Evolutionary conservation across 2,113 vertebrate species (phyloP), one percentile per base, ranked within the genome.

Genomic region (Vulpes ferrilata): DNA sequence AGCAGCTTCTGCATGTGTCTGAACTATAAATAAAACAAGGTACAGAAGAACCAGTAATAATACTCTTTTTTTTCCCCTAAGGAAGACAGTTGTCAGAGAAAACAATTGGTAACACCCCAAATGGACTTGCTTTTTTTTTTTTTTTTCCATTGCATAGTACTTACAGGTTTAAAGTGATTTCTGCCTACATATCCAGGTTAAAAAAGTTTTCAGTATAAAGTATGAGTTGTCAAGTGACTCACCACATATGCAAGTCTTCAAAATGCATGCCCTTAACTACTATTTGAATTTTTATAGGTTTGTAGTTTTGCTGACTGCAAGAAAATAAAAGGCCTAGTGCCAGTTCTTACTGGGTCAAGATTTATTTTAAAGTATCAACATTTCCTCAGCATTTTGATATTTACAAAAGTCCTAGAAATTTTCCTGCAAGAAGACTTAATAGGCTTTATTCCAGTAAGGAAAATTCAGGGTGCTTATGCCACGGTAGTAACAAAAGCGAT

Each of bases 281-380:
- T 74, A 32, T 96, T 90, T 91, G 94, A 82, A 96, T 94, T 96
- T 97, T 95, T 91, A 64, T 69, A 96, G 88, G 71, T 86, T 95
- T 94, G 51, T 93, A 89, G 76, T 94, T 97, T 95, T 97, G 96
- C 97, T 97, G 95, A 97, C 81, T 94, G 55, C 51, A 88, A 55
- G 82, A 93, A 95, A 97, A 96, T 78, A 90, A 91, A 97, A 97
- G 95, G n/a, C 88, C 51, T 74, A 43, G 32, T 76, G 84, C 97
- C 90, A 94, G 38, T 93, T 96, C 51, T 97, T 97, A 97, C 96
- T 94, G 57, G 88, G 93, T 96, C 96, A 98, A 76, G 88, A 95
- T 97, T 91, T 97, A 95, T 97, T 97, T 97, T 97, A 93, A 97
- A 95, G 53, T 94, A 76, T 74, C 97, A 97, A 91, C 85, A 84